phyloP scores from a whole-genome alignment of 2,888 invertebrate species.

The Leucophora obtusa region DNA sequence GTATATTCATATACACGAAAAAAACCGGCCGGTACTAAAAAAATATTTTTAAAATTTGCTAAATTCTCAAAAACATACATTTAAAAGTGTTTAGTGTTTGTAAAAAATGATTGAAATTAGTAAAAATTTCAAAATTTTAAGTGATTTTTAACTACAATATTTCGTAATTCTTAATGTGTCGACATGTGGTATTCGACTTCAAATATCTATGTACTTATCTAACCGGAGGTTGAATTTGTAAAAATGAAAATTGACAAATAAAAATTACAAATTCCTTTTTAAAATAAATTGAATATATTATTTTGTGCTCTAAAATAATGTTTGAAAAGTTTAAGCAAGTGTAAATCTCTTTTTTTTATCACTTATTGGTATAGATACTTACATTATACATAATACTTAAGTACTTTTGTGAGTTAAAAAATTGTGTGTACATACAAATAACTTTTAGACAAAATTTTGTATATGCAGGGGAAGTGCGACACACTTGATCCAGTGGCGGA shows the following conservation, averaged over 20 bases:
- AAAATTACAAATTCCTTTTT: neutral
- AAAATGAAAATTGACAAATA: neutral
- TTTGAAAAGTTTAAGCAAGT: neutral
- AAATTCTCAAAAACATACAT: neutral
- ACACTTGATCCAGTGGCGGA: too few species aligned
- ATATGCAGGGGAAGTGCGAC: too few species aligned
- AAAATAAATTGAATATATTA: neutral
- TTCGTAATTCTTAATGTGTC: slow-evolving; percentile 44
- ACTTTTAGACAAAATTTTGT: too few species aligned
- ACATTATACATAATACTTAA: too few species aligned
- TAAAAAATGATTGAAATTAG: neutral
- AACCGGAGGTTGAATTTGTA: slow-evolving; percentile 56
- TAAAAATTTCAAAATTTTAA: slow-evolving; percentile 19
- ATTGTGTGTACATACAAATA: too few species aligned
- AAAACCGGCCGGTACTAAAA: slow-evolving; percentile 65
- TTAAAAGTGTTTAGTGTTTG: neutral
- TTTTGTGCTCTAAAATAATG: neutral
- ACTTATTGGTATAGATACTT: neutral
- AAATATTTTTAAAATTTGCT: neutral
- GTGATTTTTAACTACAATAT: slow-evolving; percentile 12
- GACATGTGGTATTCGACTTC: too few species aligned
- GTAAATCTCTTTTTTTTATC: neutral
- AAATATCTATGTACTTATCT: slow-evolving; percentile 49
- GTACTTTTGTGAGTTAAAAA: too few species aligned
- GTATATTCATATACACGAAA: slow-evolving; percentile 10